Conservation (phyloP, 1,140 invertebrate genomes). For the Rhizoglyphus robini region DNA sequence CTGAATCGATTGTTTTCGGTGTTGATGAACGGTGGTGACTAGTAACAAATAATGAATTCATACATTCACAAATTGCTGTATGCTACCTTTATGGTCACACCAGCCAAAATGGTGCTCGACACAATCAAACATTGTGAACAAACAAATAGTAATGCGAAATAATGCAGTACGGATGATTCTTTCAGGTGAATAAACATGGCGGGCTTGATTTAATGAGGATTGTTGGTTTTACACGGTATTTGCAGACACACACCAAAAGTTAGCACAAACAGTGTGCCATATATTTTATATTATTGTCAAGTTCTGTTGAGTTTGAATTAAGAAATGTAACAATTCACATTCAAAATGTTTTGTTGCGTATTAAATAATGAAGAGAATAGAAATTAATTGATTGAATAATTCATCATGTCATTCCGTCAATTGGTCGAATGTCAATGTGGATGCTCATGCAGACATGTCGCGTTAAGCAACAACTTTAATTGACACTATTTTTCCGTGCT, state of each 20-base stretch:
- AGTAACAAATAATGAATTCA: not conserved
- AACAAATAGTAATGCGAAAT: not conserved
- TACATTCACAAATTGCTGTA: not conserved
- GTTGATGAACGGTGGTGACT: conserved; percentile 5
- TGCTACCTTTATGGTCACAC: conserved; percentile 9
- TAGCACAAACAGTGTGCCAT: not conserved
- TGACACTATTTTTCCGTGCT: no score
- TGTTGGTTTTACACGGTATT: not conserved
- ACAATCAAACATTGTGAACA: not conserved
- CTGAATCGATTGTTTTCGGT: conserved; percentile 5
- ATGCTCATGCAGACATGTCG: no score
- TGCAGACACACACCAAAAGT: not conserved
- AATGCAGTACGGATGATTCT: no score
- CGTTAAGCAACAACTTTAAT: no score
- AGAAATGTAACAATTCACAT: no score
- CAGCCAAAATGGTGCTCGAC: not conserved
- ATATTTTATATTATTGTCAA: not conserved
- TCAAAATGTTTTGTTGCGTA: no score
- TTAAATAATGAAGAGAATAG: no score
- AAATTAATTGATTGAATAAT: no score
- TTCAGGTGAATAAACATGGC: no score
- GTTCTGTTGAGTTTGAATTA: not conserved
- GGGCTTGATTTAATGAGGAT: not conserved
- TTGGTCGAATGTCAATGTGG: no score
- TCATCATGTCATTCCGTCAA: no score